phyloP scores from a whole-genome alignment of 2,888 invertebrate species.

The Hirtodrosophila alboralis region DNA sequence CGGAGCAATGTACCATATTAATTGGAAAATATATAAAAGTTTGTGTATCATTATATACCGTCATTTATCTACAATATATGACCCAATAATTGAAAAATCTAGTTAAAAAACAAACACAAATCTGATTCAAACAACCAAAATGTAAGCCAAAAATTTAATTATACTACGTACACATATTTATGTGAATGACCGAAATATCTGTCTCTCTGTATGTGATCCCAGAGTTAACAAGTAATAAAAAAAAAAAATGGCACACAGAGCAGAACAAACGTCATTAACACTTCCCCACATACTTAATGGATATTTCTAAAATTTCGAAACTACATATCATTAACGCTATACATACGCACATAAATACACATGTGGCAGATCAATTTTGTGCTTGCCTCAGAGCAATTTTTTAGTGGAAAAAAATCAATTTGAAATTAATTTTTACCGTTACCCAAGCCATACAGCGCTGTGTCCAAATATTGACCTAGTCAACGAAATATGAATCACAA shows the following conservation, averaged over 20 bases:
- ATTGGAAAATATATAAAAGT: conserved; percentile 3
- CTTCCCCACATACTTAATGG: not conserved
- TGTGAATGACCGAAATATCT: conserved; percentile 10
- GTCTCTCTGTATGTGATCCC: not conserved
- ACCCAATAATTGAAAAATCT: not conserved
- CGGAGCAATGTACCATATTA: conserved; percentile 41
- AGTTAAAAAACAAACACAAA: conserved; percentile 9
- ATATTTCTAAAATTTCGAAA: too few species aligned
- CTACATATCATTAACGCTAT: too few species aligned
- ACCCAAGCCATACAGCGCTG: conserved; percentile 30
- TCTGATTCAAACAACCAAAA: conserved; percentile 17
- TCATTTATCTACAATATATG: not conserved
- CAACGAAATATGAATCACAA: conserved; percentile 59
- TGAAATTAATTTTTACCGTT: conserved; percentile 70
- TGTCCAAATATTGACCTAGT: conserved; percentile 71
- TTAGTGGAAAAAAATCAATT: conserved; percentile 39
- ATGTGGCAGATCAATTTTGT: conserved; percentile 41
- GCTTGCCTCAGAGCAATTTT: conserved; percentile 23
- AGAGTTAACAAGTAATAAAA: conserved; percentile 3
- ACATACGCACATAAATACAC: too few species aligned
- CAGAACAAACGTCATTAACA: conserved; percentile 22
- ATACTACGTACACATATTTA: not conserved
- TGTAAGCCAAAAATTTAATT: conserved; percentile 2
- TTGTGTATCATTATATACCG: conserved; percentile 4
- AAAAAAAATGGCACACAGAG: conserved; percentile 4